These are phyloP conservation scores for Melieria crassipennis DNA, from an alignment of 2,888 invertebrate species.

Conservation along the genomic window DNA sequence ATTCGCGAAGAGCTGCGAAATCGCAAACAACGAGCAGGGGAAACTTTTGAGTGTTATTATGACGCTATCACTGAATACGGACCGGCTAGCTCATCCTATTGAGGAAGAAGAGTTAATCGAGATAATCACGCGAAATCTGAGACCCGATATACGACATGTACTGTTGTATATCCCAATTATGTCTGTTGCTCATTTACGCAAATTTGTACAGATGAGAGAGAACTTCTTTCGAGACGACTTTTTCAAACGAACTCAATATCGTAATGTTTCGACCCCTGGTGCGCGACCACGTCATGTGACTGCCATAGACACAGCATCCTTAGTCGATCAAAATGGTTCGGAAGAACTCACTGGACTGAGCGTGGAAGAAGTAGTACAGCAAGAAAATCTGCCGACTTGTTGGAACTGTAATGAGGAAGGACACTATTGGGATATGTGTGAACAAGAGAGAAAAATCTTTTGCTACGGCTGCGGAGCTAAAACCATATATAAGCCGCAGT, in stretches of 20 bases:
- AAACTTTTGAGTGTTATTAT: constrained; percentile 28
- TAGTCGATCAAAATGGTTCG: not conserved
- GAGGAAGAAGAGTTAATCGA: constrained; percentile 12
- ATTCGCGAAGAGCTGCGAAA: constrained; percentile 29
- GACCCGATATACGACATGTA: constrained; percentile 33
- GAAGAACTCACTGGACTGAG: not conserved
- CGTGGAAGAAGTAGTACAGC: constrained; percentile 6
- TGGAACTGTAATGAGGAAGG: constrained; percentile 32
- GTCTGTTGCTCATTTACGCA: constrained; percentile 29
- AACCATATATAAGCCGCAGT: too few relatives aligned
- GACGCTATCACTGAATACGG: not conserved
- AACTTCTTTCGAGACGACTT: constrained; percentile 23
- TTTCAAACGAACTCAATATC: not conserved
- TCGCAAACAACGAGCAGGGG: constrained; percentile 23
- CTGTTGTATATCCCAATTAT: constrained; percentile 26
- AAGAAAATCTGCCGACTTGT: constrained; percentile 7
- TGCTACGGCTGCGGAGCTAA: constrained; percentile 34
- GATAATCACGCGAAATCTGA: constrained; percentile 12
- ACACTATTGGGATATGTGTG: constrained; percentile 26
- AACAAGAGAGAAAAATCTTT: constrained; percentile 19
- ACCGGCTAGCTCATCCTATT: constrained; percentile 2
- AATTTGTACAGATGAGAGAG: constrained; percentile 33
- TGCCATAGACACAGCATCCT: constrained; percentile 4
- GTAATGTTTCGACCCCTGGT: not conserved
- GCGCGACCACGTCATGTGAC: constrained; percentile 19